Percentiles rank a stretch among this genome's conserved stretches.
Conservation (phyloP, 2,888 invertebrate species). For the Myopa tessellatipennis region DNA sequence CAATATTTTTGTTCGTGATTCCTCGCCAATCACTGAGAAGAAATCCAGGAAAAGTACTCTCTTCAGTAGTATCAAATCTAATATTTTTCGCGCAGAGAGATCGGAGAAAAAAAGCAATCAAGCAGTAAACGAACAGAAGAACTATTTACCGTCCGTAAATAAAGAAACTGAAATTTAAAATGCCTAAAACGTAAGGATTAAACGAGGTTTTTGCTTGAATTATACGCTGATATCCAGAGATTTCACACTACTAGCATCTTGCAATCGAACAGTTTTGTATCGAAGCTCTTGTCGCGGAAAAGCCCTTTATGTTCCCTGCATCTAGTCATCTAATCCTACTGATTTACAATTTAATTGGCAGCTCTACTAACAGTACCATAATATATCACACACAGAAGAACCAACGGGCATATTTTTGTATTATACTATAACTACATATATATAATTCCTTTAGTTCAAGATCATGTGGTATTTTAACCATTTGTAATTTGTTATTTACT, state of each 20-base stretch:
- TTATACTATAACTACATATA: too few relatives aligned
- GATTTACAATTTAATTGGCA: constrained; percentile 25
- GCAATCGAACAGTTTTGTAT: background rate
- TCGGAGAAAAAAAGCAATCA: background rate
- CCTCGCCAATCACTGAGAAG: constrained; percentile 26
- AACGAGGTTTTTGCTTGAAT: constrained; percentile 10
- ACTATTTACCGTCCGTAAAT: background rate
- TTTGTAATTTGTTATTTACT: too few relatives aligned
- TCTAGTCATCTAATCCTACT: constrained; percentile 9
- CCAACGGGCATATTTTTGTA: background rate
- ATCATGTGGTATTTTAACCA: too few relatives aligned
- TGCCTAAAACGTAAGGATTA: constrained; percentile 24
- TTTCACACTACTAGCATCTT: constrained; percentile 6
- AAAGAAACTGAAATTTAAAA: constrained; percentile 35
- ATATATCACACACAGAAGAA: background rate
- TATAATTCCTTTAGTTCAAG: too few relatives aligned
- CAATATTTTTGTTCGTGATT: constrained; percentile 22
- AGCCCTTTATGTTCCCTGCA: constrained; percentile 8
- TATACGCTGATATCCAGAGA: constrained; percentile 14
- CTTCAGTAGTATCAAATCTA: constrained; percentile 56
- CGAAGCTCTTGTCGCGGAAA: background rate
- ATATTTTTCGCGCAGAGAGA: constrained; percentile 51
- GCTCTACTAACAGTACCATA: constrained; percentile 21
- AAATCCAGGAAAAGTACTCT: constrained; percentile 56
- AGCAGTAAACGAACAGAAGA: background rate